Percentiles rank a stretch among this genome's conserved stretches.
These are phyloP conservation scores for Lomographa bimaculata DNA, from an alignment of 2,888 invertebrate species.

Conservation along the genomic window DNA sequence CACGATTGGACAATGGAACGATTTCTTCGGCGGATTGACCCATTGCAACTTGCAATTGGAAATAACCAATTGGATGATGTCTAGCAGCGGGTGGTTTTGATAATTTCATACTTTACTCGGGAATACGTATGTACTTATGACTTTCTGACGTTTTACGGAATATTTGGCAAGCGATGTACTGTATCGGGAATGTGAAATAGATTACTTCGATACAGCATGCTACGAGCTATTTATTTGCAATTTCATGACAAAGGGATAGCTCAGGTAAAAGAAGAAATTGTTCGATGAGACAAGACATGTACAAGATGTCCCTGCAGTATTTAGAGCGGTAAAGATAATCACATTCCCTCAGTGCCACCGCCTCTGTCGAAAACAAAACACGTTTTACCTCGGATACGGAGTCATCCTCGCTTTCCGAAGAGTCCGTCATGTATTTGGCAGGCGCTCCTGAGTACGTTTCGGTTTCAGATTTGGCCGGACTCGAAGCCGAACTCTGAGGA, in stretches of 20 bases:
- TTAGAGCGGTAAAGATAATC: slow-evolving; percentile 84
- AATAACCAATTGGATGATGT: slow-evolving; percentile 70
- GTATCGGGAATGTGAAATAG: slow-evolving; percentile 67
- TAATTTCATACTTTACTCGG: slow-evolving; percentile 80
- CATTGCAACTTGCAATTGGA: slow-evolving; percentile 55
- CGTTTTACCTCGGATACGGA: slow-evolving; percentile 96
- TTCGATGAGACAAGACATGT: slow-evolving; percentile 71
- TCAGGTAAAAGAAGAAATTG: slow-evolving; percentile 60
- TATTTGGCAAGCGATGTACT: slow-evolving; percentile 82
- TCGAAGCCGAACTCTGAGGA: slow-evolving; percentile 93
- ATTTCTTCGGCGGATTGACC: slow-evolving; percentile 57
- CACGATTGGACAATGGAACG: slow-evolving; percentile 74
- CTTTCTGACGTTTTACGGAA: slow-evolving; percentile 84
- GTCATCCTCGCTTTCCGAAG: slow-evolving; percentile 98
- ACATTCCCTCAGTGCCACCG: slow-evolving; percentile 81
- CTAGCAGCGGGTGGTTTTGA: slow-evolving; percentile 72
- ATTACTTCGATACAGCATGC: slow-evolving; percentile 64
- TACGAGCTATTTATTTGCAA: slow-evolving; percentile 53
- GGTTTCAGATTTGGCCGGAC: slow-evolving; percentile 93
- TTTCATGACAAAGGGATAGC: slow-evolving; percentile 49
- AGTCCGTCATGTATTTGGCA: slow-evolving; percentile 95
- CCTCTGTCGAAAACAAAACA: slow-evolving; percentile 82
- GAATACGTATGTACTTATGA: slow-evolving; percentile 79
- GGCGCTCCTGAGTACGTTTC: slow-evolving; percentile 93
- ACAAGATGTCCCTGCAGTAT: slow-evolving; percentile 88